Evolutionary conservation across 2,797 vertebrate species (phyloP), one percentile per base, ranked within the genome.

Genomic region (Odontamblyopus rebecca): DNA sequence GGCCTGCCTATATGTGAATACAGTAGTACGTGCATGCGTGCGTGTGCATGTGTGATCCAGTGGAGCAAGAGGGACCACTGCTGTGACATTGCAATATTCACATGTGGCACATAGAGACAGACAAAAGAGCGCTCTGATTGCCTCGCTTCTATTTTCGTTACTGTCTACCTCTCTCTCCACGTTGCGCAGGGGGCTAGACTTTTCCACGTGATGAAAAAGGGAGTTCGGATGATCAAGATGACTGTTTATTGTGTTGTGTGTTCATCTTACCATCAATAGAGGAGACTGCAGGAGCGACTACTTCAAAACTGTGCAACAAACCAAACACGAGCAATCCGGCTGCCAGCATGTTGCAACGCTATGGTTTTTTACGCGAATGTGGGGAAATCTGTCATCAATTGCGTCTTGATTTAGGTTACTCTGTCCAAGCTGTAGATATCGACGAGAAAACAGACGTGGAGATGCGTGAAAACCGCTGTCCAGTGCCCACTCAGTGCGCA

Each of bases 191-290:
- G 30, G 38, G 5, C n/a, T 38, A 63, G 35, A 61, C 59, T 61
- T 61, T 32, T 32, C 27, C 59, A 61, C 56, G 29, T 16, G 15
- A 13, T 6, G 1, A 18, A 23, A 23, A 13, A 2, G 18, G 4
- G 19, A n/a, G 32, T 50, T 19, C 48, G 59, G 41, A 75, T 65
- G 68, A 18, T 41, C 1, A 23, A 48, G 23, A 48, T 64, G 4
- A 6, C 9, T 38, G 8, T 38, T 35, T 38, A 6, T 15, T 61
- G 15, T 32, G 27, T 9, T 16, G 38, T 44, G 19, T 64, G 66
- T 35, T 69, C 13, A 68, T 81, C 93, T 94, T 88, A 95, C 94
- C 94, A 77, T 94, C 94, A 69, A 94, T 80, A 77, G 91, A 88
- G 71, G 61, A 62, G 61, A 32, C 86, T 84, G 4, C 82, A 12